A percentile compares a stretch with the other conserved stretches of the same genome.
These are phyloP conservation scores for Falco columbarius DNA, from an alignment of 2,797 vertebrate species.

Conservation along the genomic window DNA sequence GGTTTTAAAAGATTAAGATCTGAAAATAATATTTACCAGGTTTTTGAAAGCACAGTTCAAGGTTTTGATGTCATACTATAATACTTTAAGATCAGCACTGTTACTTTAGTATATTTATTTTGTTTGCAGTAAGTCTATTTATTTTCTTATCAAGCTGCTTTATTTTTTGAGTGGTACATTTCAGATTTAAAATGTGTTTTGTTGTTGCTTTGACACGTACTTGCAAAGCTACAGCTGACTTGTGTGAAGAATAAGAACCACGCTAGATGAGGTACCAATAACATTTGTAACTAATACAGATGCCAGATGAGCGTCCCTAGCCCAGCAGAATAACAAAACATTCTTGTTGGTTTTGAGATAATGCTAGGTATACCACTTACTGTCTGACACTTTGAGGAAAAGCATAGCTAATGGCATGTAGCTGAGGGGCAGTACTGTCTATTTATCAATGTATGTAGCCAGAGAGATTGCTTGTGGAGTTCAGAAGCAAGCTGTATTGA, in stretches of 20 bases:
- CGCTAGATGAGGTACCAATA: neutral
- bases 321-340: neutral
- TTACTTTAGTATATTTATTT: neutral
- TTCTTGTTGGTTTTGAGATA: neutral
- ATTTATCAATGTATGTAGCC: neutral
- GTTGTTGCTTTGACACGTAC: constrained; percentile 17
- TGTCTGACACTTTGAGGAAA: neutral
- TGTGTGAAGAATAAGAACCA: constrained; percentile 29
- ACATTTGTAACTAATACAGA: neutral
- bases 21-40: neutral
- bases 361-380: neutral
- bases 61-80: neutral
- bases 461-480: constrained; percentile 5
- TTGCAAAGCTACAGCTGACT: neutral
- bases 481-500: constrained; percentile 51
- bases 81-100: neutral
- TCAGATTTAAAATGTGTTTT: neutral
- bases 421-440: neutral
- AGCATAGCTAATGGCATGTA: neutral
- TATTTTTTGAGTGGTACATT: neutral
- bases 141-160: constrained; percentile 27
- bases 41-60: neutral
- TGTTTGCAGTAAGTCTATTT: neutral
- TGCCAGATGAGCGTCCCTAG: neutral
- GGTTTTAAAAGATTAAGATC: constrained; percentile 25